Conservation (phyloP, 2,797 vertebrate species). For the Cephalopachus bancanus region DNA sequence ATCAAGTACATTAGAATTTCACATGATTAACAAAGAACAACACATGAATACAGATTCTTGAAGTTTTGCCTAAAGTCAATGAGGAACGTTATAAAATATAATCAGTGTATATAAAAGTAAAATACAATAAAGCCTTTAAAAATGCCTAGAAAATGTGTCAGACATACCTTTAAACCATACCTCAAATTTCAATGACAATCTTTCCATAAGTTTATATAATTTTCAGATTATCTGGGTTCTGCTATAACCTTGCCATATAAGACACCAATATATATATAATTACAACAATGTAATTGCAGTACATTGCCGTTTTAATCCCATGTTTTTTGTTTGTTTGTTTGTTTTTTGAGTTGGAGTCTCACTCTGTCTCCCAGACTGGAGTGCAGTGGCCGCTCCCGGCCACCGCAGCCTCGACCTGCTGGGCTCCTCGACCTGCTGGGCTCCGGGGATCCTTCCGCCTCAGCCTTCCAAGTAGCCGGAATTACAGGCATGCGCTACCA, state of each 20-base stretch:
- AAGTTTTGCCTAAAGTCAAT: slow-evolving; percentile 54
- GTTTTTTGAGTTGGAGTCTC: too few relatives aligned
- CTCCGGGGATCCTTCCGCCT: too few relatives aligned
- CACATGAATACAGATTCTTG: slow-evolving; percentile 24
- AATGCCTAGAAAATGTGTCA: slow-evolving; percentile 28
- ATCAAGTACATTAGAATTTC: slow-evolving; percentile 35
- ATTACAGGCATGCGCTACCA: too few relatives aligned
- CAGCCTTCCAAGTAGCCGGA: too few relatives aligned
- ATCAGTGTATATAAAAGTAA: slow-evolving; percentile 52
- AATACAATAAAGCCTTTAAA: slow-evolving; percentile 43
- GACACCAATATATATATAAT: slow-evolving; percentile 36
- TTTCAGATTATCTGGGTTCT: slow-evolving; percentile 55
- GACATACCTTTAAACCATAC: slow-evolving; percentile 41
- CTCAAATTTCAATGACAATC: slow-evolving; percentile 46
- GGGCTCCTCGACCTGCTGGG: too few relatives aligned
- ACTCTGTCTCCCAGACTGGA: too few relatives aligned
- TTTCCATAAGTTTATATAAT: slow-evolving; percentile 35
- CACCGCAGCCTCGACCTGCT: too few relatives aligned
- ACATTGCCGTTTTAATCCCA: slow-evolving; percentile 5
- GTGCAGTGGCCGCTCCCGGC: too few relatives aligned
- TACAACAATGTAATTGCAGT: slow-evolving; percentile 24
- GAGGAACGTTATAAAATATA: slow-evolving; percentile 61
- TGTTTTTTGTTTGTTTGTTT: background rate
- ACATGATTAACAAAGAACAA: slow-evolving; percentile 31
- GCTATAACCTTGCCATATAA: slow-evolving; percentile 24